These are phyloP conservation scores for Siderastrea radians DNA, from an alignment of 92 coral and sea anemone species.

Conservation along the genomic window DNA sequence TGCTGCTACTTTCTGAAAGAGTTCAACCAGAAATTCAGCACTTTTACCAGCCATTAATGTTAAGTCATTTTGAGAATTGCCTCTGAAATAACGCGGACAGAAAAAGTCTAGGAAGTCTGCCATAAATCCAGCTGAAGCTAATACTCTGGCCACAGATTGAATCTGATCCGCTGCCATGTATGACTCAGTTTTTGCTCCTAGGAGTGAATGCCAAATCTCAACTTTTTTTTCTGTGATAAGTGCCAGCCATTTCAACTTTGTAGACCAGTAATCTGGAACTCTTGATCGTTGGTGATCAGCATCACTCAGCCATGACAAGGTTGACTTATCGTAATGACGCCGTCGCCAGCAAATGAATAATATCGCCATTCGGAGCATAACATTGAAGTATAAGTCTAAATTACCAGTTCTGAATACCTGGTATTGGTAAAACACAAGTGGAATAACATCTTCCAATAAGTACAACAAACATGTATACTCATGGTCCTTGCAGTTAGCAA, in stretches of 20 bases:
- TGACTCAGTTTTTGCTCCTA: no score
- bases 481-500: constrained; percentile 10
- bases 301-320: constrained; percentile 16
- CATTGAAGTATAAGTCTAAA: constrained; percentile 37
- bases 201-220: constrained; percentile 57
- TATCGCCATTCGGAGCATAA: constrained; percentile 52
- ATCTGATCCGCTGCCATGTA: no score
- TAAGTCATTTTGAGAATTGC: no score
- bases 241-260: constrained; percentile 33
- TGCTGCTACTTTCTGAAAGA: no score
- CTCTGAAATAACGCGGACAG: no score
- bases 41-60: no score
- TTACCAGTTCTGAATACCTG: constrained; percentile 20
- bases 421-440: constrained; percentile 10
- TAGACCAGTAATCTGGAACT: no score
- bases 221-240: constrained; percentile 61
- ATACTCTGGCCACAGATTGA: no score
- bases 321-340: constrained; percentile 61
- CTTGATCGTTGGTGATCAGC: no score
- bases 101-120: no score
- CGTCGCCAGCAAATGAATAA: constrained; percentile 48
- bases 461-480: background rate
- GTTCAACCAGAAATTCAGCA: no score
- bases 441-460: background rate
- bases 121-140: no score